Percentiles rank a stretch among this genome's conserved stretches.
These are phyloP conservation scores for Litoditis marina DNA, from an alignment of 2,888 invertebrate genomes.

Conservation along the genomic window DNA sequence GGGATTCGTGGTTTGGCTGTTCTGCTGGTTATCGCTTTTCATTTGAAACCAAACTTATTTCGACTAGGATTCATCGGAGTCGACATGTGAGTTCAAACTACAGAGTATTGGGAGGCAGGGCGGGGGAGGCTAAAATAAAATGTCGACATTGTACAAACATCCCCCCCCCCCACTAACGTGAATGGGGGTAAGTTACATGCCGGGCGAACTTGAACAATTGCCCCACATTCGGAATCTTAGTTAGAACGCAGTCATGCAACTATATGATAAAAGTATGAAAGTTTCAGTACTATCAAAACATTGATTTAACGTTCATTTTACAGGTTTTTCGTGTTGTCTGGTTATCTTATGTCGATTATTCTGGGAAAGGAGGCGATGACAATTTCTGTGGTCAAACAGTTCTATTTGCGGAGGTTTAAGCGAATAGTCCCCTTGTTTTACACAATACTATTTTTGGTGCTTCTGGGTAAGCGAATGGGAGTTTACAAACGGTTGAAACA, in stretches of 20 bases:
- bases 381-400: not conserved
- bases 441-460: not conserved
- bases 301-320: not conserved
- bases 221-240: no score
- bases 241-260: no score
- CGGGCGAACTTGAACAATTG: no score
- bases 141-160: no score
- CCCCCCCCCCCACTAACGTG: no score
- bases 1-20: slow-evolving; percentile 10
- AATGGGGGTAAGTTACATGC: no score
- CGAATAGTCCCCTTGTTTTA: slow-evolving; percentile 9
- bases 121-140: no score
- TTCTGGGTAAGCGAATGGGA: slow-evolving; percentile 6
- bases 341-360: slow-evolving; percentile 9
- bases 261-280: not conserved
- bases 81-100: slow-evolving; percentile 3
- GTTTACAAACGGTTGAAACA: no score
- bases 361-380: slow-evolving; percentile 1
- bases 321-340: slow-evolving; percentile 12
- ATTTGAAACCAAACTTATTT: slow-evolving; percentile 5
- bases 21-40: slow-evolving; percentile 11
- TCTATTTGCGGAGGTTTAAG: slow-evolving; percentile 9
- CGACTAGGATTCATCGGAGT: slow-evolving; percentile 10
- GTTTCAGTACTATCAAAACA: not conserved
- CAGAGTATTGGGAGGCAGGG: no score